Percentiles rank a stretch among this genome's conserved stretches.
These are phyloP conservation scores for Drosophila ambigua DNA, from an alignment of 1,140 invertebrate genomes.

Conservation along the genomic window DNA sequence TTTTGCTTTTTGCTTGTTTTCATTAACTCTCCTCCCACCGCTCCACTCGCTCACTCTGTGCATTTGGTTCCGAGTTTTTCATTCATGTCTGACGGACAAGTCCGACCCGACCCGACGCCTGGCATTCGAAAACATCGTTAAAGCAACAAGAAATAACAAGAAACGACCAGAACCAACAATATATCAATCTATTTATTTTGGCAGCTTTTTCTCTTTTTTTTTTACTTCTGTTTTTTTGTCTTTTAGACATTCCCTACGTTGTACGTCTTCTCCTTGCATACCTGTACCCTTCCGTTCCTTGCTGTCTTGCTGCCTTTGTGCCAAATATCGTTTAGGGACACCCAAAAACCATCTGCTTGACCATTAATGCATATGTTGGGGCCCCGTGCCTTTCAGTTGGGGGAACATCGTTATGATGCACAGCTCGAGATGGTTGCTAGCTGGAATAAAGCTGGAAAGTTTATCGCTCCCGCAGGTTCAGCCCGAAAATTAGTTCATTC, in stretches of 20 bases:
- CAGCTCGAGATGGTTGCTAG: too few relatives aligned
- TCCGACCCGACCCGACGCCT: slow-evolving; percentile 11
- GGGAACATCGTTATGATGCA: too few relatives aligned
- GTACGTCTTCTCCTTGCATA: not conserved
- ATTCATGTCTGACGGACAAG: slow-evolving; percentile 27
- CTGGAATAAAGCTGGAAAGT: too few relatives aligned
- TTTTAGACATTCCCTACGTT: not conserved
- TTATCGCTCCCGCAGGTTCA: too few relatives aligned
- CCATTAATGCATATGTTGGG: too few relatives aligned
- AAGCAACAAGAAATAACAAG: slow-evolving; percentile 28
- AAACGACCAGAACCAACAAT: slow-evolving; percentile 24
- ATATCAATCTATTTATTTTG: slow-evolving; percentile 60
- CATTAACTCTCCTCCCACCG: too few relatives aligned
- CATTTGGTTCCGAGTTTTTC: slow-evolving; percentile 16
- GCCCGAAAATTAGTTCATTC: too few relatives aligned
- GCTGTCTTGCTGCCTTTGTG: slow-evolving; percentile 15
- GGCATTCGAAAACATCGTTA: slow-evolving; percentile 56
- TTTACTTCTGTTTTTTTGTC: slow-evolving; percentile 6
- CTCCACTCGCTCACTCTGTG: too few relatives aligned
- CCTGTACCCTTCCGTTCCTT: slow-evolving; percentile 2
- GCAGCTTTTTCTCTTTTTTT: slow-evolving; percentile 21
- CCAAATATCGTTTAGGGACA: slow-evolving; percentile 28
- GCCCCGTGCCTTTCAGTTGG: too few relatives aligned
- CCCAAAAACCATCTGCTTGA: slow-evolving; percentile 1
- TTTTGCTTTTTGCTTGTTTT: too few relatives aligned